These are phyloP conservation scores for Macaria notata DNA, from an alignment of 2,888 invertebrate species.

Conservation along the genomic window DNA sequence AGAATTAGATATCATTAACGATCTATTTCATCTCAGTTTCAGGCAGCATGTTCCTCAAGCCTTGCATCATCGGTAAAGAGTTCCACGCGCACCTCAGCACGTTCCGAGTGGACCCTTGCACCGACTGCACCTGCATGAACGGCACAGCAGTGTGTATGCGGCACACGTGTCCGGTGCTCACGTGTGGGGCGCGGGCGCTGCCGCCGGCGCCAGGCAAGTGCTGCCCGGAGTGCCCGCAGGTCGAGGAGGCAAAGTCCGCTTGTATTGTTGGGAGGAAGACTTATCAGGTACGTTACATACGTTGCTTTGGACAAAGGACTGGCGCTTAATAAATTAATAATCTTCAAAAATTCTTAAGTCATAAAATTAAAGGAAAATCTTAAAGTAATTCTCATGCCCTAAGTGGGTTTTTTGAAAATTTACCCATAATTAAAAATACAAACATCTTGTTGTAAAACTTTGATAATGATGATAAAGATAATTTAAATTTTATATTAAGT, in stretches of 20 bases:
- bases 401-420: no score
- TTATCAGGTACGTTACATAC: slow-evolving; percentile 84
- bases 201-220: slow-evolving; percentile 86
- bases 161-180: slow-evolving; percentile 93
- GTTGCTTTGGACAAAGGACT: no score
- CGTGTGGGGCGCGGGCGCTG: slow-evolving; percentile 90
- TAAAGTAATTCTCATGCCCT: no score
- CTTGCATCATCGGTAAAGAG: slow-evolving; percentile 88
- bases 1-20: no score
- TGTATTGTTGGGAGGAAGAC: slow-evolving; percentile 85
- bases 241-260: slow-evolving; percentile 86
- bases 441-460: no score
- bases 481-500: no score
- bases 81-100: slow-evolving; percentile 84
- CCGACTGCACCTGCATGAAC: slow-evolving; percentile 91
- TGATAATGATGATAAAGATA: no score
- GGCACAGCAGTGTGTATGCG: slow-evolving; percentile 91
- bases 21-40: slow-evolving; percentile 44
- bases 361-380: no score
- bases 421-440: no score
- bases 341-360: no score
- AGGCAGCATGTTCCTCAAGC: slow-evolving; percentile 62
- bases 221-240: slow-evolving; percentile 89
- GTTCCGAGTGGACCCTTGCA: slow-evolving; percentile 89
- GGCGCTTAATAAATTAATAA: no score